Conservation (phyloP, 2,888 invertebrate species). For the Heteromurus nitidus region DNA sequence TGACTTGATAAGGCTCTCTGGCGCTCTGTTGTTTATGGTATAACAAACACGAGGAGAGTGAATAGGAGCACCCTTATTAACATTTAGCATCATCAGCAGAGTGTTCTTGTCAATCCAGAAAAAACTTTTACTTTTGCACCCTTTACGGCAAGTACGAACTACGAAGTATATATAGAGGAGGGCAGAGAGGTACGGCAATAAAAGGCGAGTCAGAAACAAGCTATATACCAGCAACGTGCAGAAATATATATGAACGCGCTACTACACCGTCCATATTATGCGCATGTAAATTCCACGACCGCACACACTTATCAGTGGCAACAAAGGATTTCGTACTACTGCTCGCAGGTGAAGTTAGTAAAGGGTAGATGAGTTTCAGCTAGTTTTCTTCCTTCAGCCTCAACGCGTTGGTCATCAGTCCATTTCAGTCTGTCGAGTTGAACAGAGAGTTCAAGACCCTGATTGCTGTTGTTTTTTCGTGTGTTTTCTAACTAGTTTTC, state of each 20-base stretch:
- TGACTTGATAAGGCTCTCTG: too few species aligned
- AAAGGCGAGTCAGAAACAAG: too few species aligned
- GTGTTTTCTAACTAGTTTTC: conserved; percentile 14
- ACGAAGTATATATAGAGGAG: too few species aligned
- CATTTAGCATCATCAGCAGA: conserved; percentile 1
- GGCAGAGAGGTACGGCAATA: too few species aligned
- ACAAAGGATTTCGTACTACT: background rate
- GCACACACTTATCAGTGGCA: too few species aligned
- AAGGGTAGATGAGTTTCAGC: conserved; percentile 11
- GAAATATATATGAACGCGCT: too few species aligned
- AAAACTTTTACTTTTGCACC: conserved; percentile 66
- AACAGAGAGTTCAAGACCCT: conserved; percentile 42
- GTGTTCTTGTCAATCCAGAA: conserved; percentile 64
- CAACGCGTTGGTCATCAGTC: conserved; percentile 64
- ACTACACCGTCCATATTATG: too few species aligned
- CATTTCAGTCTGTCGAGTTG: conserved; percentile 65
- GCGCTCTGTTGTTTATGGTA: too few species aligned
- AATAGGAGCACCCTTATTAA: conserved; percentile 39
- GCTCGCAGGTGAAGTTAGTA: background rate
- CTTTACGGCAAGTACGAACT: conserved; percentile 32
- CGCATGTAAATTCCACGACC: too few species aligned
- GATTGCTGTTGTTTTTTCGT: conserved; percentile 9
- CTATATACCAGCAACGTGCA: too few species aligned
- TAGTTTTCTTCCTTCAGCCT: conserved; percentile 66
- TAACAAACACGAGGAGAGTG: too few species aligned